Evolutionary conservation across 1,140 invertebrate species (phyloP).

Genomic region (Pentalonia nigronervosa): DNA sequence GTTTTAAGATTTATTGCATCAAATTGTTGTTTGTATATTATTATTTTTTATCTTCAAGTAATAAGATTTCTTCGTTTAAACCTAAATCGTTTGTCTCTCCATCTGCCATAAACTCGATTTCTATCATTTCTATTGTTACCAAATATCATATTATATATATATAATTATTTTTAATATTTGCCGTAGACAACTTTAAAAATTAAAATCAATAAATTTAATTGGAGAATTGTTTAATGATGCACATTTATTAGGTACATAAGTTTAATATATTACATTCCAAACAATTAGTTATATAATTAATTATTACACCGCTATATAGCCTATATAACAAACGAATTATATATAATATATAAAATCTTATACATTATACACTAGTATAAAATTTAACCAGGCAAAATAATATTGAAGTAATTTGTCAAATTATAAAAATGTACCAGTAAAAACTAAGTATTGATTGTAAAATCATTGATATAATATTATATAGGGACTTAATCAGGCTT

Average conservation of each 20-base stretch:
- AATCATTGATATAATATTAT: neutral
- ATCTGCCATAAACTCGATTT: neutral
- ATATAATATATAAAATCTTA: neutral
- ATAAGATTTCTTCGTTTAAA: neutral
- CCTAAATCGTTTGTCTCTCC: neutral
- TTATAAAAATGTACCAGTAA: neutral
- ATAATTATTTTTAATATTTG: neutral
- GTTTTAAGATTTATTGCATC: neutral
- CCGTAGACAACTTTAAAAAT: neutral
- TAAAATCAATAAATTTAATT: constrained; percentile 22
- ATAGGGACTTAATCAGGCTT: neutral
- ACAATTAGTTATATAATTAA: neutral
- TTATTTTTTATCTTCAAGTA: neutral
- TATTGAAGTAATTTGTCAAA: neutral
- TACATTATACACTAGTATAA: neutral
- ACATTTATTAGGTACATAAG: neutral
- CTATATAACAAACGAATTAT: neutral
- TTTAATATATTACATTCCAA: constrained; percentile 16
- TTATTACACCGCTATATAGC: neutral
- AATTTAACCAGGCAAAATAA: neutral
- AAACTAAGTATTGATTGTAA: neutral
- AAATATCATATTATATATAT: neutral
- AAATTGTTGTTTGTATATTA: neutral
- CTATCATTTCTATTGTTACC: constrained; percentile 3
- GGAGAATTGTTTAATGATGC: neutral